A percentile compares a stretch with the other conserved stretches of the same genome.
Evolutionary conservation across 2,888 invertebrate genomes (phyloP).

Genomic region (Teinopalpus imperialis): DNA sequence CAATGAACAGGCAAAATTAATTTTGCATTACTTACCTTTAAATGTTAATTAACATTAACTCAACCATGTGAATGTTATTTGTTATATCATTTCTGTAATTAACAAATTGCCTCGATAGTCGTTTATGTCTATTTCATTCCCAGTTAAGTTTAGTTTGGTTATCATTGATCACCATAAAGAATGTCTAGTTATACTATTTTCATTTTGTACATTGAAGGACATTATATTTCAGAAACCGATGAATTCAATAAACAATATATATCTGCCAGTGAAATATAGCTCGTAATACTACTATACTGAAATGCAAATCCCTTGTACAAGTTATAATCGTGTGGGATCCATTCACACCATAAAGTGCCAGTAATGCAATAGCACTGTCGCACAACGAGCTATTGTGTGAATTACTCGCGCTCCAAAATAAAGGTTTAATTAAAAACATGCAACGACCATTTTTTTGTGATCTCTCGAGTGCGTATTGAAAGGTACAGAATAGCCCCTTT

Average conservation of each 20-base stretch:
- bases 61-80: too few relatives aligned
- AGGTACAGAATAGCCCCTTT: slow-evolving; percentile 29
- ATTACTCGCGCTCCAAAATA: slow-evolving; percentile 48
- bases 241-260: slow-evolving; percentile 5
- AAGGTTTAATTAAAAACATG: slow-evolving; percentile 55
- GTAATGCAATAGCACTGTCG: slow-evolving; percentile 46
- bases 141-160: too few relatives aligned
- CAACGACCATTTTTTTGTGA: slow-evolving; percentile 24
- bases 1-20: too few relatives aligned
- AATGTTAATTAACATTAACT: too few relatives aligned
- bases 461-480: slow-evolving; percentile 24
- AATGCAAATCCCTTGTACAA: neutral
- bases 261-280: slow-evolving; percentile 13
- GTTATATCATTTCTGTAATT: too few relatives aligned
- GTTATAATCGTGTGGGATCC: slow-evolving; percentile 6
- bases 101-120: too few relatives aligned
- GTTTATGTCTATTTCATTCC: too few relatives aligned
- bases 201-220: neutral
- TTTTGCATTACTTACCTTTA: too few relatives aligned
- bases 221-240: slow-evolving; percentile 6
- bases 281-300: neutral
- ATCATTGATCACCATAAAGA: too few relatives aligned
- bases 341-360: slow-evolving; percentile 43
- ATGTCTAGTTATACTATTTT: neutral
- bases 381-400: slow-evolving; percentile 56